These are phyloP conservation scores for Drosophila carrolli DNA, from an alignment of 1,140 invertebrate genomes.

Conservation along the genomic window DNA sequence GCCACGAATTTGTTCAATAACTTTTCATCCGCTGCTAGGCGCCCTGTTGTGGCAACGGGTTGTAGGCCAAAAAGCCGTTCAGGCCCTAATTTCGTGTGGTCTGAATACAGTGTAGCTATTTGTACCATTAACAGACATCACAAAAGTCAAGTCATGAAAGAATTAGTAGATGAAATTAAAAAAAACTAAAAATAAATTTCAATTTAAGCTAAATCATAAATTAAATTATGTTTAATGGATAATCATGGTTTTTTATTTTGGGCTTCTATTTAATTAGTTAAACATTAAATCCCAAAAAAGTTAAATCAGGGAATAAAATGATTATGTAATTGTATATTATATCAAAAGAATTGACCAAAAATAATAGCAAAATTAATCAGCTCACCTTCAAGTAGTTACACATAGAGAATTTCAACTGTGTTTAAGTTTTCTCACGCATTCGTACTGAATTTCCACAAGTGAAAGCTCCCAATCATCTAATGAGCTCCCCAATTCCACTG, in stretches of 20 bases:
- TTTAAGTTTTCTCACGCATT: conserved; percentile 64
- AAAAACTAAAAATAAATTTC: too few relatives aligned
- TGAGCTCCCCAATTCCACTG: conserved; percentile 11
- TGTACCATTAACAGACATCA: not conserved
- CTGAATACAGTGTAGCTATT: conserved; percentile 6
- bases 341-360: not conserved
- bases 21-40: conserved; percentile 61
- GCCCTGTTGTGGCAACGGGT: conserved; percentile 73
- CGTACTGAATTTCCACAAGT: conserved; percentile 37
- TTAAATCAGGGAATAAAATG: too few relatives aligned
- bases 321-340: too few relatives aligned
- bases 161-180: too few relatives aligned
- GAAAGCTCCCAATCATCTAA: conserved; percentile 65
- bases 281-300: too few relatives aligned
- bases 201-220: too few relatives aligned
- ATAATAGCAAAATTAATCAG: not conserved
- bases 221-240: too few relatives aligned
- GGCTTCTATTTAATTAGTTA: too few relatives aligned
- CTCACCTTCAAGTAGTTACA: not conserved
- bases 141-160: too few relatives aligned
- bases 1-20: conserved; percentile 73
- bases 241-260: too few relatives aligned
- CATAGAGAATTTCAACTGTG: not conserved
- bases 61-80: conserved; percentile 17
- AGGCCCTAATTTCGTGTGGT: conserved; percentile 9